Conservation (phyloP, 2,113 vertebrate species). For the Atlantisia rogersi region DNA sequence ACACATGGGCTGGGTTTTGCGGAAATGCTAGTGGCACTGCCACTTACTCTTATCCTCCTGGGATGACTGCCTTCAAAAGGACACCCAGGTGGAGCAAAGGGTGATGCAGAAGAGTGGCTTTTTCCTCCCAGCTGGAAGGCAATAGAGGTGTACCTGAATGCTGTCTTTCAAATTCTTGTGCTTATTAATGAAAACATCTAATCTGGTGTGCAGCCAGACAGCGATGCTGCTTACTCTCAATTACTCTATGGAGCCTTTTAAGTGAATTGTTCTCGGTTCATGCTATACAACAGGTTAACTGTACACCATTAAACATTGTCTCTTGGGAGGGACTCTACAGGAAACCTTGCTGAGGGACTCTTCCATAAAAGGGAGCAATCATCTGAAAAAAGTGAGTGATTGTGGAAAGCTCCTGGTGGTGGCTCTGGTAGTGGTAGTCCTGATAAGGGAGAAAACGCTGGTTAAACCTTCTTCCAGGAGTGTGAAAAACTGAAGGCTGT, state of each 20-base stretch:
- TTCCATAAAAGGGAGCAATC: not conserved
- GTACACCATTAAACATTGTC: not conserved
- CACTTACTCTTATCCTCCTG: not conserved
- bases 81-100: not conserved
- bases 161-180: not conserved
- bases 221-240: not conserved
- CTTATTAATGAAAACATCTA: not conserved
- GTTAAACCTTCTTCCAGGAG: not conserved
- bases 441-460: not conserved
- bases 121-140: not conserved
- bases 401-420: not conserved
- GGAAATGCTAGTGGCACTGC: not conserved
- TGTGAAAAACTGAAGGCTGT: not conserved
- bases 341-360: not conserved
- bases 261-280: not conserved
- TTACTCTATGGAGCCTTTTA: not conserved
- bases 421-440: not conserved
- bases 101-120: not conserved
- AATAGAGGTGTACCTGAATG: not conserved
- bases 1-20: not conserved
- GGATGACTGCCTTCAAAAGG: not conserved
- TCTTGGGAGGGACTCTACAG: not conserved
- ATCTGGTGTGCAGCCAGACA: accelerated
- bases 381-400: not conserved
- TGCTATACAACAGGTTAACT: not conserved